Percentiles rank a stretch among this genome's conserved stretches.
Evolutionary conservation across 2,113 vertebrate genomes (phyloP).

Genomic region (Danionella cerebrum): DNA sequence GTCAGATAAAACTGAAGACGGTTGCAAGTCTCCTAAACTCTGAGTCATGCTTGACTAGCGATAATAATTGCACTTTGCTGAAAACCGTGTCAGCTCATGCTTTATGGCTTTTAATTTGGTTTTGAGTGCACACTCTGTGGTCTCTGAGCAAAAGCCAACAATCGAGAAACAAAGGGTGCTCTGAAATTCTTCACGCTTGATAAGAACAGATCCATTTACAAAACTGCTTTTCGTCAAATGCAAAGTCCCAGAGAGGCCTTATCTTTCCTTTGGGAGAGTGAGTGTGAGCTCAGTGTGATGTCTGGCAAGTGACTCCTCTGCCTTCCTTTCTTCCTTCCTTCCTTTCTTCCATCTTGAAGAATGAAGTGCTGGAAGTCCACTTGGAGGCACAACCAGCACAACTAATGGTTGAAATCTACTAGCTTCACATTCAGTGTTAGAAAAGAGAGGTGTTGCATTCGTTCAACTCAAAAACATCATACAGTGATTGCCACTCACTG

Average conservation of each 20-base stretch:
- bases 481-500: too few relatives aligned
- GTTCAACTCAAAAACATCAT: neutral
- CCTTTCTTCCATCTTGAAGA: conserved; percentile 2
- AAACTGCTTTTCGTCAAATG: conserved; percentile 27
- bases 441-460: neutral
- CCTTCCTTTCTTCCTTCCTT: neutral
- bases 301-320: neutral
- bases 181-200: conserved; percentile 44
- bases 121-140: conserved; percentile 4
- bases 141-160: conserved; percentile 17
- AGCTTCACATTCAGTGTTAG: neutral
- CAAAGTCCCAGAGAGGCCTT: conserved; percentile 21
- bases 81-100: conserved; percentile 14
- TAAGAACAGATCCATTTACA: conserved; percentile 44
- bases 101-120: conserved; percentile 22
- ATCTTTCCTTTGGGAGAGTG: conserved; percentile 26
- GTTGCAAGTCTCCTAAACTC: neutral
- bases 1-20: neutral
- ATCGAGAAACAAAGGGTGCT: conserved; percentile 22
- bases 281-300: conserved; percentile 30
- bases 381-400: neutral
- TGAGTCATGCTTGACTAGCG: neutral
- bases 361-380: neutral
- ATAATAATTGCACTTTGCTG: neutral
- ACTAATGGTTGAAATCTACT: conserved; percentile 9